Conservation (phyloP, 2,797 vertebrate species). For the Lacerta bilineata region DNA sequence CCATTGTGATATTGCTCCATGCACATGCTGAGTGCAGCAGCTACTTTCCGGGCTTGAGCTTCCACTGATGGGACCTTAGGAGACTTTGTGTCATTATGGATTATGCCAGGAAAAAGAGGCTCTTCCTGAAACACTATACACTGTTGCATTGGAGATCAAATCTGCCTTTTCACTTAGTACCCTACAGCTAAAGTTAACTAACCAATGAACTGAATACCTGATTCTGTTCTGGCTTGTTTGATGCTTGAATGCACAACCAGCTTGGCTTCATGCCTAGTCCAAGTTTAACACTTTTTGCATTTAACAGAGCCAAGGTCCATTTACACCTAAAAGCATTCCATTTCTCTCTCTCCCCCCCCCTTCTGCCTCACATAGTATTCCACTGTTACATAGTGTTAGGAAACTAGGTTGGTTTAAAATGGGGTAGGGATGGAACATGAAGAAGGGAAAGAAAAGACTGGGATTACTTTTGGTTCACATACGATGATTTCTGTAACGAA, state of each 20-base stretch:
- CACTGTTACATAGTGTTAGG: neutral
- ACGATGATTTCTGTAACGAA: neutral
- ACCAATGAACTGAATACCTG: constrained; percentile 46
- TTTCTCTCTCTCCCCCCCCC: neutral
- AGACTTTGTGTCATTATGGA: constrained; percentile 13
- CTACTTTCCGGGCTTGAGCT: neutral
- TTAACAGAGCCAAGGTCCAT: neutral
- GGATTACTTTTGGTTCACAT: neutral
- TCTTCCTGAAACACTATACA: constrained; percentile 50
- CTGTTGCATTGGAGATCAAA: constrained; percentile 40
- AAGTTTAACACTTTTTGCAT: constrained; percentile 57
- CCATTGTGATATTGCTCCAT: constrained; percentile 6
- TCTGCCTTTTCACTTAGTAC: constrained; percentile 60
- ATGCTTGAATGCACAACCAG: neutral
- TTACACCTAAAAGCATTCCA: neutral
- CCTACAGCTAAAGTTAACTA: constrained; percentile 44
- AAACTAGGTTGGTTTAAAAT: neutral
- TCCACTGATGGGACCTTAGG: constrained; percentile 7
- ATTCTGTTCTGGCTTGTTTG: constrained; percentile 58
- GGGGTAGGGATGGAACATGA: neutral
- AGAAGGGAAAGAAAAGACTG: neutral
- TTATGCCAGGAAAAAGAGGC: constrained; percentile 54
- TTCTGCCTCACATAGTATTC: neutral
- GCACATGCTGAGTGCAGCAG: neutral
- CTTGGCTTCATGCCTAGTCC: constrained; percentile 35